Evolutionary conservation across 2,888 invertebrate species (phyloP), one percentile per base, ranked within the genome.

Genomic region (Diabrotica balteata): DNA sequence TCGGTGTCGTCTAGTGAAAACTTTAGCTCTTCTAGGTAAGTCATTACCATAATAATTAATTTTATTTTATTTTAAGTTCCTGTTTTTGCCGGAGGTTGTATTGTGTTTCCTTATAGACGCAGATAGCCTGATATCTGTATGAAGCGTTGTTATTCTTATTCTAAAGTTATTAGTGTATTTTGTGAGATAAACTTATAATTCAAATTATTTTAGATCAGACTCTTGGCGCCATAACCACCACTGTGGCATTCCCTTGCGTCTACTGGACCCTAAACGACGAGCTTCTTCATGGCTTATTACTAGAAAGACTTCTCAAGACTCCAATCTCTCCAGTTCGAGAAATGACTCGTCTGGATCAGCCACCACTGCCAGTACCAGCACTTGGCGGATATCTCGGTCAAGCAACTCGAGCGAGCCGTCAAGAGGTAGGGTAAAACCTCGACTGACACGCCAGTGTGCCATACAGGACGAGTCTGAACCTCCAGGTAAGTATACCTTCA

Each of bases 241-340:
- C 81, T 93, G 94, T 75, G 90, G 93, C 59, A 93, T 95, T 63
- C 93, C 94, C 0, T 82, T 93, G 71, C 86, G 91, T 64, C 84
- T 92, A 72, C 84, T 92, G 52, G 92, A 93, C 74, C 91, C 92
- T 1, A 90, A 93, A 79, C 87, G 95, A 63, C 87, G 95, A 73
- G 92, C 94, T 58, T 93, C 94, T 0, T 94, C 94, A 0, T 95
- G 95, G 95, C 86, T 95, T 69, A 92, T 95, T 43, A 94, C 95
- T n/a, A 87, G 95, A 62, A 96, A 96, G 85, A 94, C 95, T 0
- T 95, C 94, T 9, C 95, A 96, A 83, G 96, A 96, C 82, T 96
- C 96, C 7, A 96, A 94, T 84, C 85, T 96, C 73, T 95, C 94
- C 57, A 94, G 93, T 77, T 95, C 95, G 32, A 87, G 96, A 61